A percentile compares a stretch with the other conserved stretches of the same genome.
These are phyloP conservation scores for Drosophila nigricruria DNA, from an alignment of 2,888 invertebrate species.

Conservation along the genomic window DNA sequence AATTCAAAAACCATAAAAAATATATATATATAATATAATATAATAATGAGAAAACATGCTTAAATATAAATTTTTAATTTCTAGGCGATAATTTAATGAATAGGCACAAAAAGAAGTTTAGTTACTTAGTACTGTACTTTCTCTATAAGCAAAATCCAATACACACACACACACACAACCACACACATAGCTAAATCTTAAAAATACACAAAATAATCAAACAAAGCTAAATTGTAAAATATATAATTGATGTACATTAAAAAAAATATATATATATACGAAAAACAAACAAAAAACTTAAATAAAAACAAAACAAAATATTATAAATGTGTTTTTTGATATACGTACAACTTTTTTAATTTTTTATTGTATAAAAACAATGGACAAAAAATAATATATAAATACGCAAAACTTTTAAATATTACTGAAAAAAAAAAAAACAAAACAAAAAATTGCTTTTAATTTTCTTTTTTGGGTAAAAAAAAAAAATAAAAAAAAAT, in stretches of 20 bases:
- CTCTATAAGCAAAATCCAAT: slow-evolving; percentile 58
- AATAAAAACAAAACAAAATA: slow-evolving; percentile 47
- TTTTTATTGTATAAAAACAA: slow-evolving; percentile 61
- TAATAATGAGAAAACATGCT: slow-evolving; percentile 39
- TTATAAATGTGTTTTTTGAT: slow-evolving; percentile 71
- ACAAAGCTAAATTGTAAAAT: slow-evolving; percentile 77
- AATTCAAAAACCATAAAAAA: neutral
- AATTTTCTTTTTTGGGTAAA: slow-evolving; percentile 59
- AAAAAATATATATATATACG: slow-evolving; percentile 28
- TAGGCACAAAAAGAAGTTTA: slow-evolving; percentile 78
- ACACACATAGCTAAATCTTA: slow-evolving; percentile 78
- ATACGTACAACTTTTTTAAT: slow-evolving; percentile 62
- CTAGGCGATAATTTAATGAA: slow-evolving; percentile 71
- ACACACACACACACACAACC: slow-evolving; percentile 37
- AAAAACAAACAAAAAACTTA: slow-evolving; percentile 42
- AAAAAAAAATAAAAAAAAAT: slow-evolving; percentile 37
- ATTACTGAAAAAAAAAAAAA: slow-evolving; percentile 43
- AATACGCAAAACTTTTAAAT: slow-evolving; percentile 50
- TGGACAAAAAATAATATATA: slow-evolving; percentile 22
- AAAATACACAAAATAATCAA: slow-evolving; percentile 68
- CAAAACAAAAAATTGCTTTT: slow-evolving; percentile 55
- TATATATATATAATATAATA: slow-evolving; percentile 19
- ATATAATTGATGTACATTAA: slow-evolving; percentile 76
- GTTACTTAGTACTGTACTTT: slow-evolving; percentile 81
- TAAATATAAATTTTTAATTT: slow-evolving; percentile 73